Evolutionary conservation across 2,888 invertebrate species (phyloP), one percentile per base, ranked within the genome.

Genomic region (Drosophila melanosoma): DNA sequence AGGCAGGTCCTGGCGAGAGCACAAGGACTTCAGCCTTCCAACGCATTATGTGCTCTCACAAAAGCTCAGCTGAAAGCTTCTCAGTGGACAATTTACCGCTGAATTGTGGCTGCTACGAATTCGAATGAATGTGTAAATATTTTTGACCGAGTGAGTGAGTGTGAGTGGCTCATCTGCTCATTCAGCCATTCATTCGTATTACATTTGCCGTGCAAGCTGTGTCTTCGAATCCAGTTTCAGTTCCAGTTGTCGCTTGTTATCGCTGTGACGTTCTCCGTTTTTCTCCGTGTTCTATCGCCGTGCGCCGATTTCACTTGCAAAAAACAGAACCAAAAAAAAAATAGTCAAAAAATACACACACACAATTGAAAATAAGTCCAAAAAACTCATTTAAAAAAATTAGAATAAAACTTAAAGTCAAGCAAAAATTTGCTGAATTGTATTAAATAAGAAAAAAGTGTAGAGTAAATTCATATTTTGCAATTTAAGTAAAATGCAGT

Each of bases 401-500:
- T 29, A 51, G 17, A 26, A n/a, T 17, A n/a, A 38, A 53, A 33
- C 7, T 3, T 8, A 33, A 36, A 61, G 52, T 60, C 35, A 61
- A 65, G 54, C 42, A 63, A 58, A 53, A 48, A 38, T 57, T 71
- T 57, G 48, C 65, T 56, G 48, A 29, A 62, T 63, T 17, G 35
- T 11, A 32, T 56, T 56, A 38, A 52, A 11, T 49, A 35, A n/a
- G 26, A 42, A 26, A 60, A 51, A 36, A 38, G 53, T 54, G 62
- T 51, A 45, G 40, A 42, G 40, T 69, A 59, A 51, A 63, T 66
- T 71, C 42, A 38, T 57, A 70, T 61, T 51, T 69, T 68, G 68
- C 35, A 74, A 78, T 71, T 60, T 29, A 49, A 66, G 62, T 40
- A 90, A 82, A 81, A 92, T 93, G 93, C 93, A 93, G 83, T 92